These are phyloP conservation scores for Pogonus chalceus DNA, from an alignment of 1,140 invertebrate genomes.

Conservation along the genomic window DNA sequence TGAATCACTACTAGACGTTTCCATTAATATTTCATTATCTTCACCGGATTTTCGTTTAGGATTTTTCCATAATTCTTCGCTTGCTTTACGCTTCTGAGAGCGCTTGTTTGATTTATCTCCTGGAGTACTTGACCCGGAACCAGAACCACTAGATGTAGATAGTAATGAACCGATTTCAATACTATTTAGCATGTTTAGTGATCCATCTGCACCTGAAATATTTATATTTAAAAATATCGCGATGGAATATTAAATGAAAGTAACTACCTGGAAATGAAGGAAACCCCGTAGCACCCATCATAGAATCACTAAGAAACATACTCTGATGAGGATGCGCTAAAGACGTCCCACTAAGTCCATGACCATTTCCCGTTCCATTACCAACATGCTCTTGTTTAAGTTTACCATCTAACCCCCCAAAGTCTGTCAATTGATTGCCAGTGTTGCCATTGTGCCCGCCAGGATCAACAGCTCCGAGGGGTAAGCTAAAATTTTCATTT, in stretches of 20 bases:
- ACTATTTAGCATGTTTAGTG: background rate
- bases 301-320: constrained; percentile 29
- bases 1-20: constrained; percentile 56
- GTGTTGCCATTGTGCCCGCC: constrained; percentile 36
- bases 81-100: constrained; percentile 37
- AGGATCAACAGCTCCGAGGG: constrained; percentile 33
- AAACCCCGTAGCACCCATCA: constrained; percentile 29
- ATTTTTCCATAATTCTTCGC: constrained; percentile 42
- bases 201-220: background rate
- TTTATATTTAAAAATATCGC: no score
- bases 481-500: constrained; percentile 37
- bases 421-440: constrained; percentile 39
- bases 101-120: constrained; percentile 21
- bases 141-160: background rate
- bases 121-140: no score
- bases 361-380: constrained; percentile 32
- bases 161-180: background rate
- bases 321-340: constrained; percentile 25
- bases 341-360: constrained; percentile 30
- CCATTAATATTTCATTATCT: constrained; percentile 39
- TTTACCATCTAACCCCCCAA: constrained; percentile 38
- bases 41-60: constrained; percentile 41
- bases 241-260: background rate
- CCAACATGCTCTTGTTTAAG: constrained; percentile 44
- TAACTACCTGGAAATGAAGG: constrained; percentile 28